Conservation (phyloP, 2,113 vertebrate genomes). For the Herpetotheres cachinnans region DNA sequence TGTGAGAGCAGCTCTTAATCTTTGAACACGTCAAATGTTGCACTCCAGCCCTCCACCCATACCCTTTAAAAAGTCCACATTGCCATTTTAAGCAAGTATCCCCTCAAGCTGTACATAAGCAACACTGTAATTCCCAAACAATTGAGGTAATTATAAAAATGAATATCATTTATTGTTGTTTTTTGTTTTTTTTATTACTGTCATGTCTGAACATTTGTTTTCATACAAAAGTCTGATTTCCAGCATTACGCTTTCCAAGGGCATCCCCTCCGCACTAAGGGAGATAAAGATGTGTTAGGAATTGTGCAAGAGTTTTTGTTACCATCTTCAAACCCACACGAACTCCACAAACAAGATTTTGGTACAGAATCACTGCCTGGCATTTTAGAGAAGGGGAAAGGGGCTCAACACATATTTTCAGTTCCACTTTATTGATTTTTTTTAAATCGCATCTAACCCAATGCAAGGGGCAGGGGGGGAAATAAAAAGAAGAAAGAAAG, state of each 20-base stretch:
- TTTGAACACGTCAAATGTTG: not conserved
- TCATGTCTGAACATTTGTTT: constrained; percentile 56
- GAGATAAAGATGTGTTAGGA: not conserved
- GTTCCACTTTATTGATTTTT: not conserved
- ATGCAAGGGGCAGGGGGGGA: not conserved
- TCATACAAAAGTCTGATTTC: constrained; percentile 69
- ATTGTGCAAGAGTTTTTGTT: constrained; percentile 48
- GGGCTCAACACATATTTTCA: not conserved
- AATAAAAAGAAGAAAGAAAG: not conserved
- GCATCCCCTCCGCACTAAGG: not conserved
- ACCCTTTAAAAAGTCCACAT: not conserved
- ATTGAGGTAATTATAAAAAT: constrained; percentile 75
- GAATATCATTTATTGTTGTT: constrained; percentile 76
- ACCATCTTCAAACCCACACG: constrained; percentile 35
- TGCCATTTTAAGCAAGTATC: not conserved
- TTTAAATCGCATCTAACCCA: not conserved
- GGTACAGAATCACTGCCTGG: not conserved
- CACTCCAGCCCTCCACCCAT: not conserved
- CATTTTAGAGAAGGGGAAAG: not conserved
- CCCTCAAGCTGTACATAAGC: not conserved
- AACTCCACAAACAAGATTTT: constrained; percentile 62
- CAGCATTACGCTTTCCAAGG: constrained; percentile 23
- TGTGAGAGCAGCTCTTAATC: not conserved
- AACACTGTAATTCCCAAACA: constrained; percentile 61
- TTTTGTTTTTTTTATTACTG: constrained; percentile 75